Conservation (phyloP, 53 echinoderm and acorn worm species). For the Antedon mediterranea region DNA sequence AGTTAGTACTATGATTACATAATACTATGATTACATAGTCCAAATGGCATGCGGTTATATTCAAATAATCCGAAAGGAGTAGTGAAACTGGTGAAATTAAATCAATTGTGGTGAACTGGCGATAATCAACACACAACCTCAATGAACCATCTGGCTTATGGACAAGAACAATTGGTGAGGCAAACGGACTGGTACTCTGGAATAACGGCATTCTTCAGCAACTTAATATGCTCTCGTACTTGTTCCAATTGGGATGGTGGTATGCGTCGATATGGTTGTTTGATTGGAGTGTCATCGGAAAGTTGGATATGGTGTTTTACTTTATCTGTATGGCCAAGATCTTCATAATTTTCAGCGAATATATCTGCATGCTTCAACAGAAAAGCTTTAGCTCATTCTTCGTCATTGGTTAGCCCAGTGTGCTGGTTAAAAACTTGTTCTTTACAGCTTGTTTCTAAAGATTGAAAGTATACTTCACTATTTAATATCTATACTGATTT, state of each 20-base stretch:
- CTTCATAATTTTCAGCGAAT: constrained; percentile 14
- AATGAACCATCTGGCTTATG: constrained; percentile 21
- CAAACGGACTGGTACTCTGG: constrained; percentile 27
- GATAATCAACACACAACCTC: constrained; percentile 12
- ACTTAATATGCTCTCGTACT: constrained; percentile 27
- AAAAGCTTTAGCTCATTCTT: constrained; percentile 1
- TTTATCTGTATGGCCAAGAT: constrained; percentile 16
- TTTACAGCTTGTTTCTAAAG: neutral
- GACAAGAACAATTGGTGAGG: constrained; percentile 20
- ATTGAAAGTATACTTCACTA: neutral
- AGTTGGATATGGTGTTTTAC: constrained; percentile 14
- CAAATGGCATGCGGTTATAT: constrained; percentile 19
- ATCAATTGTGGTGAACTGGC: constrained; percentile 12
- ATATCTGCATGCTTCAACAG: constrained; percentile 5
- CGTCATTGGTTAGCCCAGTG: constrained; percentile 1
- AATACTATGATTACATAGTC: constrained; percentile 13
- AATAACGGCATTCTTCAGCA: constrained; percentile 18
- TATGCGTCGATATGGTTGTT: constrained; percentile 21
- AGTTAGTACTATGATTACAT: no score
- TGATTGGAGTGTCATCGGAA: constrained; percentile 1
- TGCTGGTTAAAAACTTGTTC: neutral
- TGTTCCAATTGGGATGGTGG: constrained; percentile 34
- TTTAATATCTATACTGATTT: neutral
- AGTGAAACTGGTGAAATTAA: constrained; percentile 10
- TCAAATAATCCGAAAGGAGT: constrained; percentile 17